phyloP scores from a whole-genome alignment of 2,113 vertebrate species.

The Pangasianodon gigas region DNA sequence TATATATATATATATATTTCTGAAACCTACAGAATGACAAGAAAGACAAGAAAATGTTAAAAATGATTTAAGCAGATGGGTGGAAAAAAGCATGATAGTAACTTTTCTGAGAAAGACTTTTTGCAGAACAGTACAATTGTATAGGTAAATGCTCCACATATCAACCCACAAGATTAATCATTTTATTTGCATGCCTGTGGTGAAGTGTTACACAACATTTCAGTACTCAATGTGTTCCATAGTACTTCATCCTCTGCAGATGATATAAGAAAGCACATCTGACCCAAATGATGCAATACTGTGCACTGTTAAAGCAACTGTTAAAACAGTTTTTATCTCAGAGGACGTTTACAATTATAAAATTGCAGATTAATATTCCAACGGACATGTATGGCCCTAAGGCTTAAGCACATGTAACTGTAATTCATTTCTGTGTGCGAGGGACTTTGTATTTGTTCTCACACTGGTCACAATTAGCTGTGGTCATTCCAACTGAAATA shows the following conservation, averaged over 20 bases:
- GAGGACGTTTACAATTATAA: background rate
- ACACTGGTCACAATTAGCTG: conserved; percentile 17
- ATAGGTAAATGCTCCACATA: background rate
- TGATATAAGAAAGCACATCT: background rate
- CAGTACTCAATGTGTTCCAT: background rate
- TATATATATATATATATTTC: too few species aligned
- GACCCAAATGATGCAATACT: background rate
- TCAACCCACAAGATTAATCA: background rate
- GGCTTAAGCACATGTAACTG: background rate
- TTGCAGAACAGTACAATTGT: background rate
- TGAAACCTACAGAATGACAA: too few species aligned
- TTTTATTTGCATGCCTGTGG: background rate
- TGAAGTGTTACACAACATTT: background rate
- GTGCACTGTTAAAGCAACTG: too few species aligned
- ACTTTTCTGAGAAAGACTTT: background rate
- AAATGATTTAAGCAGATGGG: too few species aligned
- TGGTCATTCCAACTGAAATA: conserved; percentile 1
- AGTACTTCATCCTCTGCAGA: background rate
- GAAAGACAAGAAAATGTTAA: background rate
- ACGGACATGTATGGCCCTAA: too few species aligned
- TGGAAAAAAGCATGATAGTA: background rate
- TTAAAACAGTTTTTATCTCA: background rate
- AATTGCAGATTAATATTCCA: background rate
- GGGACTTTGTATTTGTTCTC: background rate
- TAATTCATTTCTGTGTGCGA: background rate